Base-by-base conservation (phyloP, 2,888 invertebrate genomes). In the Cheilosia impressa region DNA sequence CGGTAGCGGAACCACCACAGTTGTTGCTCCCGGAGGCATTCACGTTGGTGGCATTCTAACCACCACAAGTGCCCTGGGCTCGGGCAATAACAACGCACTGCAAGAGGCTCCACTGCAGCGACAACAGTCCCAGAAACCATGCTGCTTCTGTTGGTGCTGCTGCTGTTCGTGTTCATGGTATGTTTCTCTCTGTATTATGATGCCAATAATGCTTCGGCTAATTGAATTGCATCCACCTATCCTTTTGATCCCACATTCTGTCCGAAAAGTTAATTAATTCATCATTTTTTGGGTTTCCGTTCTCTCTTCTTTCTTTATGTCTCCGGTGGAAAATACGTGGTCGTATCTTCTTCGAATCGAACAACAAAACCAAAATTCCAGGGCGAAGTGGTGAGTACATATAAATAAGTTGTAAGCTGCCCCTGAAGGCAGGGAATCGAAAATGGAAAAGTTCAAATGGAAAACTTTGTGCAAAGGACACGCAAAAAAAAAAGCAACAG, bases 121-220 rank as follows among this genome's bases (percentile, higher is more conserved):
- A 89, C 90, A 92, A 91, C 90, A 93, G 90, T 93, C 93, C 68
- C 93, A 93, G 88, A 94, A 94, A 90, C 94, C 94, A 62, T 95
- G 95, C 90, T 95, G 95, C 90, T 94, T 95, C 89, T 95, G 95
- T 89, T 95, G 94, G 94, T 95, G 95, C 91, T 95, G 95, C 90
- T 95, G 95, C 91, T 95, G 95, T 92, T 94, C 94, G 91, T 95
- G 95, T 92, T 94, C 94, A 90, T 95, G 95, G 95, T 95, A 92
- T 93, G 93, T 92, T 58, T 17, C 9, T 52, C 2, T 50, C 24
- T 38, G 15, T 53, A 3, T 41, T 47, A 13, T 53, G 27, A 38
- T 57, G 55, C 17, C 60, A 60, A 62, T 72, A 22, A 71, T 50
- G 27, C 38, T 19, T 34, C n/a, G 52, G 31, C 24, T 77, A 53